Percentiles rank a stretch among this genome's conserved stretches.
Conservation (phyloP, 2,888 invertebrate species). For the Agonopterix subpropinquella region DNA sequence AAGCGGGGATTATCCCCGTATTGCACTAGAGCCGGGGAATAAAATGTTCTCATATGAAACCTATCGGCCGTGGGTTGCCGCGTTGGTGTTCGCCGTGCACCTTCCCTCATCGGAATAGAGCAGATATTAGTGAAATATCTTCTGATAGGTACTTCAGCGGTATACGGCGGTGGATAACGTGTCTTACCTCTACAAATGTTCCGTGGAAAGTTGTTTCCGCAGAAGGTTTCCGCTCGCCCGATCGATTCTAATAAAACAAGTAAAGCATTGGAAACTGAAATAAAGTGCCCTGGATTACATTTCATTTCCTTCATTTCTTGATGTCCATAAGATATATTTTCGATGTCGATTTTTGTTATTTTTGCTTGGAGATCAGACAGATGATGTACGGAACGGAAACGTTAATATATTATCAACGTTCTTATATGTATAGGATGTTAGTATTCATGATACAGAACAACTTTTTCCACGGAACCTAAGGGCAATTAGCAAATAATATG, state of each 20-base stretch:
- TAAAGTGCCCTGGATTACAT: neutral
- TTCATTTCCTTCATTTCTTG: too few relatives aligned
- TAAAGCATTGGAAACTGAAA: conserved; percentile 1
- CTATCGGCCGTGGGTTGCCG: conserved; percentile 24
- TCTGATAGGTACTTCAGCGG: conserved; percentile 2
- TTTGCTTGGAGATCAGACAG: too few relatives aligned
- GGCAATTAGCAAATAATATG: too few relatives aligned
- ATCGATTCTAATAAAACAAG: conserved; percentile 8
- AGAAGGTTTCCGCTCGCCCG: neutral
- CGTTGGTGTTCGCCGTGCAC: too few relatives aligned
- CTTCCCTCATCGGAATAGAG: neutral
- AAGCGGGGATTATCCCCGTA: conserved; percentile 46
- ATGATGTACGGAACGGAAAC: too few relatives aligned
- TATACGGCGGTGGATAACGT: conserved; percentile 34
- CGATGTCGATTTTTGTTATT: too few relatives aligned
- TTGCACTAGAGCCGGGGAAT: conserved; percentile 36
- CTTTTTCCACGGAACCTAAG: too few relatives aligned
- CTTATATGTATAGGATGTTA: too few relatives aligned
- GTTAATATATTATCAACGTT: too few relatives aligned
- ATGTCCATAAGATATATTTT: too few relatives aligned
- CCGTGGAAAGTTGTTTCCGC: conserved; percentile 14
- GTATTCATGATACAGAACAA: too few relatives aligned
- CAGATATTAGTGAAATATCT: conserved; percentile 1
- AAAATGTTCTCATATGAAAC: conserved; percentile 31
- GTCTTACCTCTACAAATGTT: conserved; percentile 22